Evolutionary conservation across 1,140 invertebrate species (phyloP).

Genomic region (Drosophila melanica): DNA sequence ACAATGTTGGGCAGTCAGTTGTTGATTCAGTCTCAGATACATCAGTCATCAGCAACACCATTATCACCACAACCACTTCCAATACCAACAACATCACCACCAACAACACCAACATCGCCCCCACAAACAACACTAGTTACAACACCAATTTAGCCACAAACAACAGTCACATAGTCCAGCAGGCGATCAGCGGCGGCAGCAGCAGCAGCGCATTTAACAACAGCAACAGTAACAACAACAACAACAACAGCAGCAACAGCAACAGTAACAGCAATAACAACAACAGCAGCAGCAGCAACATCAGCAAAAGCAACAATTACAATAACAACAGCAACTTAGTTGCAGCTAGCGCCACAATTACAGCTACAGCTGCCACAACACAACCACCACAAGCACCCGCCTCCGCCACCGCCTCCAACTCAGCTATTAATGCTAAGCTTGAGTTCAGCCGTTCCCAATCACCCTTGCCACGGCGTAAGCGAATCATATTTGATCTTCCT

Average conservation of each 20-base stretch:
- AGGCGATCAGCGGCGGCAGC: conserved; percentile 23
- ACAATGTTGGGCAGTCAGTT: conserved; percentile 82
- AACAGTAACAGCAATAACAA: conserved; percentile 47
- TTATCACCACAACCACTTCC: conserved; percentile 40
- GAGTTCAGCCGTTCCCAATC: conserved; percentile 85
- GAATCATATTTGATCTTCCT: conserved; percentile 36
- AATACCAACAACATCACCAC: conserved; percentile 19
- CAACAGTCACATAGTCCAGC: conserved; percentile 10
- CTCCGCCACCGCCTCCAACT: conserved; percentile 51
- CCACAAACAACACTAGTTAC: conserved; percentile 21
- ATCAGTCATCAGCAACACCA: conserved; percentile 53
- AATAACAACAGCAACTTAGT: conserved; percentile 43
- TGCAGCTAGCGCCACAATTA: conserved; percentile 17
- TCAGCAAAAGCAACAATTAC: conserved; percentile 40
- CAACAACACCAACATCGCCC: conserved; percentile 17
- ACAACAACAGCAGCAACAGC: conserved; percentile 67
- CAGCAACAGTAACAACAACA: conserved; percentile 56
- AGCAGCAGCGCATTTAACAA: conserved; percentile 46
- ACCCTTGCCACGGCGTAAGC: conserved; percentile 87
- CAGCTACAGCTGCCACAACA: conserved; percentile 24
- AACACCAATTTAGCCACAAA: conserved; percentile 29
- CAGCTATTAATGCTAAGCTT: conserved; percentile 47
- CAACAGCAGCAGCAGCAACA: conserved; percentile 49
- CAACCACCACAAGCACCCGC: conserved; percentile 45
- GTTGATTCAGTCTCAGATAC: conserved; percentile 64